A percentile compares a stretch with the other conserved stretches of the same genome.
phyloP scores from a whole-genome alignment of 2,888 invertebrate genomes.

The Dasypogon diadema region DNA sequence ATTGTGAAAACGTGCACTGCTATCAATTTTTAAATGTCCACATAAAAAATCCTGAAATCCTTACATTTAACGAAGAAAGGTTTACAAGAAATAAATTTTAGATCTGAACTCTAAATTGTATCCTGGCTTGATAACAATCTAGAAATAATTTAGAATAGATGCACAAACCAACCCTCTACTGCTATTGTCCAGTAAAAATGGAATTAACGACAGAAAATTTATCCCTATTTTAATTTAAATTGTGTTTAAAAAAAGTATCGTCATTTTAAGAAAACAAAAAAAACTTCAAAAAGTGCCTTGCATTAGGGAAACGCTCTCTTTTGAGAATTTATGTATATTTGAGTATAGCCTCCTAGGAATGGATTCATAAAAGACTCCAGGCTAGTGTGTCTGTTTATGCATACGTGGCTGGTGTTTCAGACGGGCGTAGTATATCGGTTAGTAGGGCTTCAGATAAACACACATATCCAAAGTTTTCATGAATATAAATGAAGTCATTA shows the following conservation, averaged over 20 bases:
- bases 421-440: constrained; percentile 53
- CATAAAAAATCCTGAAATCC: too few relatives aligned
- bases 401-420: constrained; percentile 4
- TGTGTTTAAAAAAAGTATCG: background rate
- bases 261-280: constrained; percentile 20
- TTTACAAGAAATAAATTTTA: too few relatives aligned
- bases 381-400: constrained; percentile 13
- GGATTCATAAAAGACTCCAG: background rate
- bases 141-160: background rate
- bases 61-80: too few relatives aligned
- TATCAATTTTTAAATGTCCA: too few relatives aligned
- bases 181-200: constrained; percentile 17
- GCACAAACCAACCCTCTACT: background rate
- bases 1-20: too few relatives aligned
- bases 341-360: constrained; percentile 1
- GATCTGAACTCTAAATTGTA: too few relatives aligned
- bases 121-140: too few relatives aligned
- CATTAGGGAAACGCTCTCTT: constrained; percentile 30
- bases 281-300: constrained; percentile 31
- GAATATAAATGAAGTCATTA: constrained; percentile 57
- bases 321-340: constrained; percentile 27
- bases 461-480: constrained; percentile 55
- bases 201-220: constrained; percentile 23
- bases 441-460: constrained; percentile 54
- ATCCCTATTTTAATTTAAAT: constrained; percentile 28